Conservation (phyloP, 2,797 vertebrate genomes). For the Tadarida brasiliensis region DNA sequence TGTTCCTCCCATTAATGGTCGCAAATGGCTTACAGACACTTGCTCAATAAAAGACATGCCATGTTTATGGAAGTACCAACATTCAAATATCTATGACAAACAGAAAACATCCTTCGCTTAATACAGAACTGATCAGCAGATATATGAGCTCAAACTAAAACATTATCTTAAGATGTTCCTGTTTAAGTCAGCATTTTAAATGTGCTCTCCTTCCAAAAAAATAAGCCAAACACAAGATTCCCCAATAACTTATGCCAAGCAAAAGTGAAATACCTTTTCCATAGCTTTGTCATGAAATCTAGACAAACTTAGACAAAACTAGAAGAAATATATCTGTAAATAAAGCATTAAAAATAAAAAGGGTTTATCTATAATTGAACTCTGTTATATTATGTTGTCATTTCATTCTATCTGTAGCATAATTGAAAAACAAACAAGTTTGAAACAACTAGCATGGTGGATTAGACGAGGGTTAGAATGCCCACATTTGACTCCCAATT, state of each 20-base stretch:
- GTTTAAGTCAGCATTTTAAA: conserved; percentile 26
- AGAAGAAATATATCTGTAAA: conserved; percentile 44
- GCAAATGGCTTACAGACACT: conserved; percentile 98
- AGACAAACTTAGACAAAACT: conserved; percentile 49
- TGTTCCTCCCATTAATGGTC: conserved; percentile 95
- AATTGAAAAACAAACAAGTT: conserved; percentile 18
- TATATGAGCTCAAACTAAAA: conserved; percentile 47
- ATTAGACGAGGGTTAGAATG: background rate
- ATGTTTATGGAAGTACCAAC: conserved; percentile 99
- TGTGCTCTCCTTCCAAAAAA: background rate
- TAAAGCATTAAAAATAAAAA: conserved; percentile 44
- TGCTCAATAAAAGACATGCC: conserved; percentile 99
- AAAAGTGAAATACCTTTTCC: background rate
- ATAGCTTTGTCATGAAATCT: conserved; percentile 25
- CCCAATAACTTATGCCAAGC: background rate
- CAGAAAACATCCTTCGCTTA: conserved; percentile 66
- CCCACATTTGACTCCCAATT: background rate
- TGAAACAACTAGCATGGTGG: background rate
- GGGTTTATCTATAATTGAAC: conserved; percentile 6
- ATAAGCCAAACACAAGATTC: conserved; percentile 21
- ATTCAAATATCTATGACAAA: conserved; percentile 96
- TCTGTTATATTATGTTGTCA: background rate
- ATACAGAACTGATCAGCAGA: conserved; percentile 32
- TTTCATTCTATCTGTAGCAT: conserved; percentile 41
- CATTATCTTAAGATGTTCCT: conserved; percentile 25